Evolutionary conservation across 2,113 vertebrate species (phyloP), one percentile per base, ranked within the genome.

Genomic region (Aegotheles bennettii): DNA sequence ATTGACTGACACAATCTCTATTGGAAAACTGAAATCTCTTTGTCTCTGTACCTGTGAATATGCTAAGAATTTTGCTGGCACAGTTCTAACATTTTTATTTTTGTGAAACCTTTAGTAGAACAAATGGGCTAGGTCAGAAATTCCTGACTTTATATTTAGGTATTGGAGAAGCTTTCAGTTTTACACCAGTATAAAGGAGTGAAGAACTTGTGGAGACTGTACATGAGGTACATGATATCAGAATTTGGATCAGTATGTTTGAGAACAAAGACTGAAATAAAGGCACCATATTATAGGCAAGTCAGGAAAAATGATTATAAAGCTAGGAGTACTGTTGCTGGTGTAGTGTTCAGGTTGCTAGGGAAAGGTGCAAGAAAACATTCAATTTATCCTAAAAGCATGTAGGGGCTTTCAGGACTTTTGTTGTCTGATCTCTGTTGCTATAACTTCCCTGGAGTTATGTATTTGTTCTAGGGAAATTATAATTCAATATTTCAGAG

Each of bases 191-290:
- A 9, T 73, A 73, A 73, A 29, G 26, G 36, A 73, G 57, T 13
- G 16, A 21, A 81, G 60, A 73, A 87, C 7, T 91, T 69, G 31
- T 50, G 74, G 70, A 89, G 65, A 73, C 69, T 84, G 48, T 73
- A 76, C 40, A 65, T 87, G 89, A 89, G 53, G 70, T 87, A 69
- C 59, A 87, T 95, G 91, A 95, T 74, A 40, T 96, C 91, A 95
- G 80, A 89, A 71, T 87, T 96, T 95, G 95, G 86, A 94, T 89
- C 56, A 21, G 64, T 71, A 35, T 57, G 19, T 89, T 93, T 87
- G 59, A 54, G 67, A 91, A 54, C 42, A 81, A 87, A 63, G 56
- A 93, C 36, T 70, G 50, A 89, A 84, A 61, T 60, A 71, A 91
- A 74, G 31, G 90, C 67, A 60, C 19, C 7, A 3, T 89, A 33